Conservation (phyloP, 2,797 vertebrate genomes). For the Champsocephalus gunnari region DNA sequence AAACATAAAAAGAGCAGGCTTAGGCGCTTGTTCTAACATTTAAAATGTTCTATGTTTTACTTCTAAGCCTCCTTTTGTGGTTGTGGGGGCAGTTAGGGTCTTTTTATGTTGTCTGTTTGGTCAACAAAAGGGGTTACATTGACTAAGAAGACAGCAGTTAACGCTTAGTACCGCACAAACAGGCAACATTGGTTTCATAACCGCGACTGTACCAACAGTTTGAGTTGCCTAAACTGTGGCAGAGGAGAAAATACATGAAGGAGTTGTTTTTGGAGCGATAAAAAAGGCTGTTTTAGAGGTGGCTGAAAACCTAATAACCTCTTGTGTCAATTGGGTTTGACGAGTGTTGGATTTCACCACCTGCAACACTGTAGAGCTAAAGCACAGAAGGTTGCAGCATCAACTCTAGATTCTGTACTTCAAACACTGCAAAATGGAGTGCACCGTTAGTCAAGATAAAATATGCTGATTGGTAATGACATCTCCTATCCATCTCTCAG, state of each 20-base stretch:
- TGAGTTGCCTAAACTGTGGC: conserved; percentile 1
- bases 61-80: neutral
- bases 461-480: conserved; percentile 44
- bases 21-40: neutral
- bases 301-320: neutral
- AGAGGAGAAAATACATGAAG: neutral
- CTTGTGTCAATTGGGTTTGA: neutral
- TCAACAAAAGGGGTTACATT: neutral
- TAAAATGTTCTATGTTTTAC: neutral
- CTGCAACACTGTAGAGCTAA: neutral
- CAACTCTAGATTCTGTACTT: conserved; percentile 15
- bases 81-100: neutral
- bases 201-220: neutral
- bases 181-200: neutral
- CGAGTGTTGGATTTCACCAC: neutral
- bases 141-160: neutral
- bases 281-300: neutral
- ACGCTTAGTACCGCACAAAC: neutral
- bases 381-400: conserved; percentile 10
- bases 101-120: neutral
- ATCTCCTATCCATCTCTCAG: conserved; percentile 32
- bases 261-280: neutral
- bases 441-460: conserved; percentile 16
- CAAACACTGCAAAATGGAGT: neutral
- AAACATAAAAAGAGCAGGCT: neutral